Evolutionary conservation across 2,113 vertebrate genomes (phyloP).

Genomic region (Hippolais icterina): DNA sequence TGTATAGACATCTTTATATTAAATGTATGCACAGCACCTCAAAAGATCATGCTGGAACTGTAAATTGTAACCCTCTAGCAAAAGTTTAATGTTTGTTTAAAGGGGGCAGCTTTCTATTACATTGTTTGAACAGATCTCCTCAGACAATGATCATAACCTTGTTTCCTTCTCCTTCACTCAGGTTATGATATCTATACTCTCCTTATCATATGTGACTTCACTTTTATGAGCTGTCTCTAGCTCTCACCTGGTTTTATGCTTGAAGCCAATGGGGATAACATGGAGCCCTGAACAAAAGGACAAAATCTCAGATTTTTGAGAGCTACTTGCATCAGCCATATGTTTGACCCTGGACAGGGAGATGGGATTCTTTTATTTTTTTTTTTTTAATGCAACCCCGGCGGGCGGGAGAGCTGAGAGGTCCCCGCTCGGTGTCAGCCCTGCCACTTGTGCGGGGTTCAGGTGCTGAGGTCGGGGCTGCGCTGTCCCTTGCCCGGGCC

Average conservation of each 20-base stretch:
- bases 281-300: not conserved
- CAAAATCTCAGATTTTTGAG: not conserved
- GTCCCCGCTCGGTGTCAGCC: not conserved
- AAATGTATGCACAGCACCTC: constrained; percentile 62
- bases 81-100: constrained; percentile 60
- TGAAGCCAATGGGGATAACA: not conserved
- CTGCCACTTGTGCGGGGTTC: not conserved
- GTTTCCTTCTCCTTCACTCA: not conserved
- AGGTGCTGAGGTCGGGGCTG: rapidly evolving
- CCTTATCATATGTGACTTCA: not conserved
- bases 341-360: not conserved
- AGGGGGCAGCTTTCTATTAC: constrained; percentile 47
- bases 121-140: constrained; percentile 51
- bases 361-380: not conserved
- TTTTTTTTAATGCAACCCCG: not conserved
- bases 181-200: constrained; percentile 50
- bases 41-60: constrained; percentile 47
- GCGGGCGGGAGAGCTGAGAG: not conserved
- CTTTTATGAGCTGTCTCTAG: constrained; percentile 2
- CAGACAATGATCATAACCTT: constrained; percentile 45
- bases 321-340: not conserved
- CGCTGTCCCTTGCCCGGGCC: not conserved
- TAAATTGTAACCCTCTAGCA: constrained; percentile 26
- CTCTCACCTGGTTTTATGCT: constrained; percentile 22
- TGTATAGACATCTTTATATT: constrained; percentile 62